Base-by-base conservation (phyloP, 2,797 vertebrate species). In the Epinephelus malabaricus region DNA sequence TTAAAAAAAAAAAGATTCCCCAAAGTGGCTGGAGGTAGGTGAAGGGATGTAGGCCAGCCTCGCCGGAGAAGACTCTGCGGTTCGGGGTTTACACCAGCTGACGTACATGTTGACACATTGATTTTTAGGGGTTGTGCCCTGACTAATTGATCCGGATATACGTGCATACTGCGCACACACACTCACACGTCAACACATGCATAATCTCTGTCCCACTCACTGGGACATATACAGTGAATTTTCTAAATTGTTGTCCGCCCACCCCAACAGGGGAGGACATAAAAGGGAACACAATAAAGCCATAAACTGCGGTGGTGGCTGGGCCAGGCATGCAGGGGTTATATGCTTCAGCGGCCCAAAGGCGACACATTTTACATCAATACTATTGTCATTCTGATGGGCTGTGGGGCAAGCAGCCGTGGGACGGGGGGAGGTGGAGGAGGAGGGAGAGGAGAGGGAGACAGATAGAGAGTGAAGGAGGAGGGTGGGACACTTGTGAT, bases 311-410 rank as follows among this genome's bases (percentile, higher is more conserved):
- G 83, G 91, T 56, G 76, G 90, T 77, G 92, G 91, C 90, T 88
- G 91, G 92, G 93, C 91, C 90, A 89, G 92, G 90, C 94, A 95
- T 90, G 90, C 89, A 86, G 86, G 86, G 89, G 88, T 93, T 94
- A 82, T 91, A 79, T 86, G 89, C 90, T 90, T 60, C 83, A 54
- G 91, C 86, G 89, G 95, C 95, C 95, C 94, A 94, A 92, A 95
- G 95, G 94, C 94, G 81, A 93, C 91, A 91, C 92, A 91, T 94
- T 94, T 95, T 91, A 94, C 95, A 94, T 94, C 93, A 90, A 89
- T 88, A 92, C 95, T 83, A 95, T 95, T 95, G 94, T 95, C 93
- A 95, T 95, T 95, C 83, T 94, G 93, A 94, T 94, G 90, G 94
- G 91, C 86, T 92, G 88, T 58, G 84, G 91, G 89, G 86, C 73